Base-by-base conservation (phyloP, 2,888 invertebrate species). In the Tridacna crocea region DNA sequence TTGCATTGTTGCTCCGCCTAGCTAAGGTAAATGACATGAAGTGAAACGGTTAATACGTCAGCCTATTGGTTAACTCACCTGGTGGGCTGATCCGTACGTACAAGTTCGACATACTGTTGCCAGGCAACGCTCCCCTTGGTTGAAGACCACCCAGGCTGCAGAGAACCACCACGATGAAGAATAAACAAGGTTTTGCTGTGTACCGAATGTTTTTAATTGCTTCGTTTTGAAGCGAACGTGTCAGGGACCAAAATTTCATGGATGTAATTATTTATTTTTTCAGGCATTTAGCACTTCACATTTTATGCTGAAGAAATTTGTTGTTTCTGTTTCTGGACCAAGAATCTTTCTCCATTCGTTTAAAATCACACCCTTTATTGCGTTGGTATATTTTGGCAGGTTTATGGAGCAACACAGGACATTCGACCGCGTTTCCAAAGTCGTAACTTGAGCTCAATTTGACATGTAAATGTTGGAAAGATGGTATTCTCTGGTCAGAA, bases 101-200 rank as follows among this genome's bases (percentile, higher is more conserved):
- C 88, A 90, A 88, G 90, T 90, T 91, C 88, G 85, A 92, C 92
- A 93, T 94, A 77, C 93, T 92, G 93, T 94, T 93, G 93, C 94
- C 87, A 89, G 90, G 94, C 93, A 93, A 93, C 94, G 92, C 92
- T 93, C 93, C 91, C 93, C 93, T 90, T 91, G 89, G 92, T 91
- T 88, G 91, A 83, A 89, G 94, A 93, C 94, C 94, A 93, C 94
- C 92, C 94, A 94, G 88, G 92, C 87, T 74, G 93, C 77, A 73
- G 78, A 74, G 91, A 90, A 88, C 90, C 89, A 86, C 89, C 88
- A 86, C 89, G 85, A 84, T 86, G 90, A 84, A 83, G 87, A 87
- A 89, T 89, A 90, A 89, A 89, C 89, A 89, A 89, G 89, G 89
- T 89, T 89, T 89, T 88, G 84, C 85, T 82, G 84, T 83, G 81